phyloP scores from a whole-genome alignment of 2,888 invertebrate genomes.

The Trilocha varians region DNA sequence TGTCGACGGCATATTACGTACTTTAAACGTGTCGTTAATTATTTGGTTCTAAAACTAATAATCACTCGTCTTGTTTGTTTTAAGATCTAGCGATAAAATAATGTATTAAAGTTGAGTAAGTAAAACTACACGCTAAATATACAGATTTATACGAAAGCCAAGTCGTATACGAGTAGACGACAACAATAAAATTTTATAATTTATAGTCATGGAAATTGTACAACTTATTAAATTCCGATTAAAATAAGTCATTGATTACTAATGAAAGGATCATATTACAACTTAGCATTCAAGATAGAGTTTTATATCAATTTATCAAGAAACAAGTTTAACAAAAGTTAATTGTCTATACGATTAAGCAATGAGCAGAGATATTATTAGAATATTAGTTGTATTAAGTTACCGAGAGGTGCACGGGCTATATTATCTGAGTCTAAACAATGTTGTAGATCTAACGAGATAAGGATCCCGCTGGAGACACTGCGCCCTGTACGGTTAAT shows the following conservation, averaged over 20 bases:
- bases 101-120: neutral
- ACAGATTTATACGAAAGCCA: neutral
- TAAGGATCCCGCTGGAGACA: conserved; percentile 43
- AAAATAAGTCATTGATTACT: neutral
- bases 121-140: too few species aligned
- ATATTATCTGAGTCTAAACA: conserved; percentile 37
- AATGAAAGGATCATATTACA: neutral
- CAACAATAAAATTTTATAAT: neutral
- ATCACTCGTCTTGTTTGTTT: neutral
- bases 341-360: conserved; percentile 1
- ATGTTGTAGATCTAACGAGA: conserved; percentile 45
- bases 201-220: neutral
- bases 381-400: conserved; percentile 5
- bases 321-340: neutral
- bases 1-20: conserved; percentile 26
- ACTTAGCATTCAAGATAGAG: neutral
- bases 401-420: conserved; percentile 11
- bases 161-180: neutral
- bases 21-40: conserved; percentile 42
- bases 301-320: neutral
- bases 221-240: neutral
- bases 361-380: neutral
- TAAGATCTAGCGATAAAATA: neutral
- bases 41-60: conserved; percentile 30
- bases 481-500: conserved; percentile 58